phyloP scores from a whole-genome alignment of 2,797 vertebrate species.

The Enteromius anoplus region DNA sequence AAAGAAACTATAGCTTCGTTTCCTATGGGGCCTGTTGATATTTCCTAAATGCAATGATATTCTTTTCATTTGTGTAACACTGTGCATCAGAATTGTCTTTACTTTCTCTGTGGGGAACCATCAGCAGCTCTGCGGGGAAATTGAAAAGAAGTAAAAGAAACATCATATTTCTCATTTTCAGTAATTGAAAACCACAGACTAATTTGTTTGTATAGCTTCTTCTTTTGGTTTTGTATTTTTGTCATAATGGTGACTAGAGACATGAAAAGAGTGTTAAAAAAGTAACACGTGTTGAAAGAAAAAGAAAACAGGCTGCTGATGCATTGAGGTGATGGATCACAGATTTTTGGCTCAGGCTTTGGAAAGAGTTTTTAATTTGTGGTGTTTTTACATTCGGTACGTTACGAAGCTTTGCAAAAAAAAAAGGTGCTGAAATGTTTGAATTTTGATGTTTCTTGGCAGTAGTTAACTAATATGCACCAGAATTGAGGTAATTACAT shows the following conservation, averaged over 20 bases:
- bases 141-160: background rate
- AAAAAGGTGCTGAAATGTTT: background rate
- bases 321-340: conserved; percentile 46
- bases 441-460: background rate
- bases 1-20: conserved; percentile 15
- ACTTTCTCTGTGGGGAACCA: background rate
- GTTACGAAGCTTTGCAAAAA: background rate
- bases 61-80: conserved; percentile 30
- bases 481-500: background rate
- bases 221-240: background rate
- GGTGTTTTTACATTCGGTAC: background rate
- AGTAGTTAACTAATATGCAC: background rate
- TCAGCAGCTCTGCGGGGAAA: conserved; percentile 3
- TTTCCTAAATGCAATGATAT: conserved; percentile 32
- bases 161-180: background rate
- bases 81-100: conserved; percentile 16
- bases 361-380: conserved; percentile 45
- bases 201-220: conserved; percentile 41
- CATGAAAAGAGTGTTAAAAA: conserved; percentile 34
- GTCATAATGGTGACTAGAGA: background rate
- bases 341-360: conserved; percentile 32
- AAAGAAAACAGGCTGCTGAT: conserved; percentile 35
- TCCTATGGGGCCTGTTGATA: conserved; percentile 13
- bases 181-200: conserved; percentile 15
- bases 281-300: conserved; percentile 33